phyloP scores from a whole-genome alignment of 2,888 invertebrate species.

The Cetonia aurata region DNA sequence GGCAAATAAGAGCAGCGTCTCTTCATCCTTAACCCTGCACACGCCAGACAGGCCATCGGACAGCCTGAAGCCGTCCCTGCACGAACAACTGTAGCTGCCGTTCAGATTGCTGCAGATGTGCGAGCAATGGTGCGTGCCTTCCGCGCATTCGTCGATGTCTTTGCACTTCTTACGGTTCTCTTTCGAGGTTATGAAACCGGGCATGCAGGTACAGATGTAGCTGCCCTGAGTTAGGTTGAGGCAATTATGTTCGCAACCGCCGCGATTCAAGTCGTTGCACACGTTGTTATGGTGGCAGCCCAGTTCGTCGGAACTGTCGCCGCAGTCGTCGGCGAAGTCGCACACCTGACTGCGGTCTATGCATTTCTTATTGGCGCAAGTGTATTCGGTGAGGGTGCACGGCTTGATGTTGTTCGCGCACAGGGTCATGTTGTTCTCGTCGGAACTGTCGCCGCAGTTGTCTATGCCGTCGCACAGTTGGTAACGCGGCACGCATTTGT shows the following conservation, averaged over 20 bases:
- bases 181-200: constrained; percentile 85
- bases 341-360: constrained; percentile 84
- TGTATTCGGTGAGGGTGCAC: constrained; percentile 84
- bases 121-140: constrained; percentile 89
- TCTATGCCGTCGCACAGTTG: constrained; percentile 92
- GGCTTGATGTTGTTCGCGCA: constrained; percentile 83
- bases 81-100: constrained; percentile 89
- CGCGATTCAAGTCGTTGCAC: constrained; percentile 72
- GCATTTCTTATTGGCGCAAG: constrained; percentile 90
- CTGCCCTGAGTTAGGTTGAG: constrained; percentile 86
- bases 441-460: constrained; percentile 95
- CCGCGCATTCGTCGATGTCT: constrained; percentile 91
- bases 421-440: constrained; percentile 94
- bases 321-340: constrained; percentile 92
- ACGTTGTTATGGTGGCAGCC: constrained; percentile 84
- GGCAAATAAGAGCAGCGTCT: constrained; percentile 79
- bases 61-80: constrained; percentile 84
- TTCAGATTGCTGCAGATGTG: constrained; percentile 94
- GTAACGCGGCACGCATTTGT: constrained; percentile 86
- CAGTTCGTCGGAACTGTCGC: constrained; percentile 89
- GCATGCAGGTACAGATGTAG: constrained; percentile 91
- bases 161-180: constrained; percentile 86
- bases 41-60: constrained; percentile 85
- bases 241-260: constrained; percentile 94
- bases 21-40: constrained; percentile 78